These are phyloP conservation scores for Microctonus brassicae DNA, from an alignment of 2,888 invertebrate genomes.

Conservation along the genomic window DNA sequence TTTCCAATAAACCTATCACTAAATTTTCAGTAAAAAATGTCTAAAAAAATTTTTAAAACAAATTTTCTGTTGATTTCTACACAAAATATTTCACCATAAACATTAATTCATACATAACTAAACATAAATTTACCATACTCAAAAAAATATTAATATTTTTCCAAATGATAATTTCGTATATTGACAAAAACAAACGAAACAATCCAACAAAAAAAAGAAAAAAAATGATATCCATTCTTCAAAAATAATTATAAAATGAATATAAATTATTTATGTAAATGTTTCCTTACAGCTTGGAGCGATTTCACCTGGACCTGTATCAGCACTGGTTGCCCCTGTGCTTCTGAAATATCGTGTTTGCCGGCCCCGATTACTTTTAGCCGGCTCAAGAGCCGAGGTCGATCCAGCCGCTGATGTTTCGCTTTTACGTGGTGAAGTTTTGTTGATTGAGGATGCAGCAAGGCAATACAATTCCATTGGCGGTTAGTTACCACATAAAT, in stretches of 20 bases:
- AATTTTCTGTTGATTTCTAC: too few species aligned
- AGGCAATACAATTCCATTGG: conserved; percentile 73
- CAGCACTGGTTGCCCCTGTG: conserved; percentile 64
- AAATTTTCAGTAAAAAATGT: too few species aligned
- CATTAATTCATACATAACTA: too few species aligned
- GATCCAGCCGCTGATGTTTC: conserved; percentile 74
- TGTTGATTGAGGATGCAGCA: conserved; percentile 75
- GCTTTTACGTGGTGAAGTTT: conserved; percentile 76
- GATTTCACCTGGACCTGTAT: conserved; percentile 62
- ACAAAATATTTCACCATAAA: too few species aligned
- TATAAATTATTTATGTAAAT: not conserved
- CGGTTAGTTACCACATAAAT: conserved; percentile 59
- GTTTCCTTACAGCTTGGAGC: conserved; percentile 56
- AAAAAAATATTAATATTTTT: conserved; percentile 2
- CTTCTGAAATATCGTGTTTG: conserved; percentile 65
- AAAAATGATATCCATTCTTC: not conserved
- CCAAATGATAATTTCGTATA: too few species aligned
- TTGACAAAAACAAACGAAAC: not conserved
- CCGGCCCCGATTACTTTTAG: conserved; percentile 72
- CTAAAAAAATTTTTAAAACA: too few species aligned
- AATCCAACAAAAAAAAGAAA: too few species aligned
- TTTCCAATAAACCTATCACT: too few species aligned
- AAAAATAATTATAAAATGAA: not conserved
- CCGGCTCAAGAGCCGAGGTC: conserved; percentile 76
- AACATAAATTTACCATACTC: too few species aligned